Evolutionary conservation across 2,888 invertebrate genomes (phyloP).

Genomic region (Hipparchia sbordonii): DNA sequence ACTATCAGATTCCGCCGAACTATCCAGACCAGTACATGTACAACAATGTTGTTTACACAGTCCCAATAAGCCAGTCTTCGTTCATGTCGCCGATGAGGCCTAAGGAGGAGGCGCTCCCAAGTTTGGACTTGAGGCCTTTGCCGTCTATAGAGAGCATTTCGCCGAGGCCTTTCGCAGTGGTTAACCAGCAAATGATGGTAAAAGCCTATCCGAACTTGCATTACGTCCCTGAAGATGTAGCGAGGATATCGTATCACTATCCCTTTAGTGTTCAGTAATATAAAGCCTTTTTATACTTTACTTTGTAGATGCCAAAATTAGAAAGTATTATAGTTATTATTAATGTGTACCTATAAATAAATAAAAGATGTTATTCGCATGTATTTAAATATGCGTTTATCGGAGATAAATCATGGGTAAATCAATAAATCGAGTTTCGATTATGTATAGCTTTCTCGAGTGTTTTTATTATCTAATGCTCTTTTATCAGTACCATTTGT

Average conservation of each 20-base stretch:
- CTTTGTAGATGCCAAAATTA: constrained; percentile 19
- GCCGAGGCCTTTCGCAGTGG: constrained; percentile 71
- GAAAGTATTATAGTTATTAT: not conserved
- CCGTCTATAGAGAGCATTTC: constrained; percentile 79
- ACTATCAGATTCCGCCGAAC: constrained; percentile 62
- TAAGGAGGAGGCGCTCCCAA: constrained; percentile 66
- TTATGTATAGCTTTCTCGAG: not conserved
- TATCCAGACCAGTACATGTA: constrained; percentile 74
- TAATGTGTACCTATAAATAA: not conserved
- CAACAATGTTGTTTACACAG: constrained; percentile 73
- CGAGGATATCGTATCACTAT: constrained; percentile 75
- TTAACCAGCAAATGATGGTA: constrained; percentile 80
- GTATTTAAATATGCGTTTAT: not conserved
- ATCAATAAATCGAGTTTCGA: not conserved
- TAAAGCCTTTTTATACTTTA: not conserved
- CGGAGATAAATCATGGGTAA: not conserved
- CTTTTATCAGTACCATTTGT: not conserved
- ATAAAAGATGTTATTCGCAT: constrained; percentile 5
- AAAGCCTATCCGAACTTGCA: constrained; percentile 77
- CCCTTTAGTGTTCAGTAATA: constrained; percentile 73
- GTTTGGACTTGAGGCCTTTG: constrained; percentile 67
- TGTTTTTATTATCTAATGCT: not conserved
- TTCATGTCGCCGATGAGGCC: constrained; percentile 64
- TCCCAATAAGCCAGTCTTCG: constrained; percentile 65
- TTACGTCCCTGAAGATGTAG: constrained; percentile 71